Base-by-base conservation (phyloP, 2,888 invertebrate species). In the Drosophila tripunctata region DNA sequence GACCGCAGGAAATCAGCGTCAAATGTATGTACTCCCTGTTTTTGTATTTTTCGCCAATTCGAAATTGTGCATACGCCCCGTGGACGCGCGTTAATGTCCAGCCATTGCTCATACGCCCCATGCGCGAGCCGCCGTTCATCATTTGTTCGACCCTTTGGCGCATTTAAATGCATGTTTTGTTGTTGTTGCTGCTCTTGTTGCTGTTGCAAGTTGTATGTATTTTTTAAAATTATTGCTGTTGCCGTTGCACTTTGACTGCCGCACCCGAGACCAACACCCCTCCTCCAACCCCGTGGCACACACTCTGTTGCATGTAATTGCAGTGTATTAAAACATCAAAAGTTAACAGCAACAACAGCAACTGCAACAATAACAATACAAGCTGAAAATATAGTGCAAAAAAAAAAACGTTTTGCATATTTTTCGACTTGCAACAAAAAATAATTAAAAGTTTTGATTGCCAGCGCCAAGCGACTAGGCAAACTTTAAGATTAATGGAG, bases 391-490 rank as follows among this genome's bases (percentile, higher is more conserved):
- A 50, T 6, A 31, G 6, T n/a, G n/a, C n/a, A 27, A 27, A 2
- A 10, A 27, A 10, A 27, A 27, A 27, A 27, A 27, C 8, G 27
- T 10, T 10, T 41, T 45, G 56, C 63, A 76, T 68, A 63, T 79
- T 73, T 68, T 79, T 73, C 65, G 56, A 51, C 62, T 36, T 38
- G 69, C 47, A 63, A 70, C 73, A 76, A 68, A 82, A 72, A 79
- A 80, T 73, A 78, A 82, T 79, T 78, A 69, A 70, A 85, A 84
- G 48, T 76, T 84, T 84, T 84, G 66, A 87, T 76, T 83, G 67
- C 60, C 44, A 60, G 40, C 43, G 43, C 33, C 44, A 56, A 33
- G 55, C 47, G 30, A 68, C 51, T 63, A 58, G 44, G 36, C 33
- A 48, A 66, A 65, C 63, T 74, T 64, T 52, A 8, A 63, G 57